Conservation (phyloP, 1,140 invertebrate genomes). For the Dolichoris vasculosae region DNA sequence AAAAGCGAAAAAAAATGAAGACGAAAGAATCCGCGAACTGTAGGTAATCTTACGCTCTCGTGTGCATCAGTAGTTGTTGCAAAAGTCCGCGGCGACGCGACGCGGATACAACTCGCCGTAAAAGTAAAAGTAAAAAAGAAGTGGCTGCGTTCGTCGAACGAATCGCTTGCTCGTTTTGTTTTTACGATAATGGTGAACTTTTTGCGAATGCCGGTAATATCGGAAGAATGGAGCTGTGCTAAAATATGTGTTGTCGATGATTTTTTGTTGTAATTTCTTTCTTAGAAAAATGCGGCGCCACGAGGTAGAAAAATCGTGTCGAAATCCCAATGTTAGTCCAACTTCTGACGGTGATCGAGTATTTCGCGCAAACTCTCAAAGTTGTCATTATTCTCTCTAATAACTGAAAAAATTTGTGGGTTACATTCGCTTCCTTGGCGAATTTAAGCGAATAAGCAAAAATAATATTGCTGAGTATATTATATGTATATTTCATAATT, state of each 20-base stretch:
- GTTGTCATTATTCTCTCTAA: neutral
- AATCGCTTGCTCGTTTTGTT: conserved; percentile 16
- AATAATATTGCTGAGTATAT: neutral
- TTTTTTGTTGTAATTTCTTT: neutral
- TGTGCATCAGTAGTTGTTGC: neutral
- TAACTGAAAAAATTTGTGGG: neutral
- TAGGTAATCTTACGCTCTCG: conserved; percentile 6
- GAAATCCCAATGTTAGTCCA: neutral
- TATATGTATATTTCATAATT: neutral
- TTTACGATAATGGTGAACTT: conserved; percentile 28
- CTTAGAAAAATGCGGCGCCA: neutral
- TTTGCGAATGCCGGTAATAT: neutral
- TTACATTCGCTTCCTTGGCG: too few relatives aligned
- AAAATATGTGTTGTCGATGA: neutral
- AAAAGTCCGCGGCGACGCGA: neutral
- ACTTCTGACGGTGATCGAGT: neutral
- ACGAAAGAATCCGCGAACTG: conserved; percentile 17
- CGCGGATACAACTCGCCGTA: neutral
- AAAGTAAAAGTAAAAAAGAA: conserved; percentile 25
- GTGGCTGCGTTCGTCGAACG: neutral
- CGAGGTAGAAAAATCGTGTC: neutral
- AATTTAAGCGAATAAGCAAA: neutral
- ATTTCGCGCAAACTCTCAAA: neutral
- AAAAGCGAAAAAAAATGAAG: neutral
- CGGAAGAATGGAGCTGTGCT: neutral